These are phyloP conservation scores for Alentia gelatinosa DNA, from an alignment of 2,888 invertebrate species.

Conservation along the genomic window DNA sequence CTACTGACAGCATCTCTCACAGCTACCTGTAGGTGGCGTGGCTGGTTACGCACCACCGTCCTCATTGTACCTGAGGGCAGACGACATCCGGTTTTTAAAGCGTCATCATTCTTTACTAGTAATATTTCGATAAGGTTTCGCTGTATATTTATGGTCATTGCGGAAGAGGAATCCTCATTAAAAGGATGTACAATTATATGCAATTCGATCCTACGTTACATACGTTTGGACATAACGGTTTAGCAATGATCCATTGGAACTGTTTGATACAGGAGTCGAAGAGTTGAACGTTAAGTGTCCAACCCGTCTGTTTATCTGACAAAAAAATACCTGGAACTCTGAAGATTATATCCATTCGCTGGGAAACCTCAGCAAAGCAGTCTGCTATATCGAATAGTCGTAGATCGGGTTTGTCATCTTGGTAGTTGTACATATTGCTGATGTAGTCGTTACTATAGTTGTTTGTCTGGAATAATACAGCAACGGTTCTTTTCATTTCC, in stretches of 20 bases:
- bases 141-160: too few species aligned
- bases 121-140: too few species aligned
- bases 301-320: too few species aligned
- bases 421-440: constrained; percentile 12
- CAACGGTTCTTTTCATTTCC: too few species aligned
- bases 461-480: background rate
- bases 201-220: background rate
- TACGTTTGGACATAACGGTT: background rate
- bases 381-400: background rate
- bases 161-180: too few species aligned
- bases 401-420: constrained; percentile 13
- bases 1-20: constrained; percentile 30
- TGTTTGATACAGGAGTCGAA: too few species aligned
- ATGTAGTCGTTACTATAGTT: background rate
- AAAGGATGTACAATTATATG: too few species aligned
- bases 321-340: background rate
- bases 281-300: too few species aligned
- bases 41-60: background rate
- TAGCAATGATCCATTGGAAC: background rate
- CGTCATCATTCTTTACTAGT: too few species aligned
- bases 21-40: constrained; percentile 9
- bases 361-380: background rate
- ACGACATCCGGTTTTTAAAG: too few species aligned
- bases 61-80: background rate
- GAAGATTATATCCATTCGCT: constrained; percentile 19